phyloP scores from a whole-genome alignment of 2,113 vertebrate genomes.

The Platysternon megacephalum region DNA sequence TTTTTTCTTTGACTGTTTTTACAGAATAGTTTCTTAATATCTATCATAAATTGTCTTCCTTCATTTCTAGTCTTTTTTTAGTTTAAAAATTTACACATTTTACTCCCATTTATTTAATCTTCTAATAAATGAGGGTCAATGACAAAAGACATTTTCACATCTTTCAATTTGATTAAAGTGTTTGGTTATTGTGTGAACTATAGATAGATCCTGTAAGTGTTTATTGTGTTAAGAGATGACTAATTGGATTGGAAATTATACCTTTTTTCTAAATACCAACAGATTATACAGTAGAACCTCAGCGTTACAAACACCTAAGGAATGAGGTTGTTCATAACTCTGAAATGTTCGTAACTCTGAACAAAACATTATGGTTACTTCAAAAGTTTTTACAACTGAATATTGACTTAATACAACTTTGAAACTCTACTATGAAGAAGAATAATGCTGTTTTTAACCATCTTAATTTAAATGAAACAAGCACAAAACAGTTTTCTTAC shows the following conservation, averaged over 20 bases:
- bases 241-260: not conserved
- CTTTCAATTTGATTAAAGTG: accelerated
- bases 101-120: accelerated
- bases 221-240: not conserved
- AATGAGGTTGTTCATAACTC: no score
- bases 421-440: no score
- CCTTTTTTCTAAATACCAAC: not conserved
- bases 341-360: no score
- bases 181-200: not conserved
- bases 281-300: not conserved
- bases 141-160: accelerated
- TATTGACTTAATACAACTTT: no score
- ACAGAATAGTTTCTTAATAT: not conserved
- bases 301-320: no score
- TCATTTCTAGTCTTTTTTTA: not conserved
- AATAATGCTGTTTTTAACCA: no score
- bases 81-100: accelerated
- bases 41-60: not conserved
- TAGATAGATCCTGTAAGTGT: accelerated
- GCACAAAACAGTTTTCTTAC: no score
- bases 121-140: accelerated
- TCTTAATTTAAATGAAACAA: no score
- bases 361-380: no score
- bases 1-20: not conserved
- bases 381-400: no score